Conservation (phyloP, 1,140 invertebrate genomes). For the Trichomalopsis sarcophagae region DNA sequence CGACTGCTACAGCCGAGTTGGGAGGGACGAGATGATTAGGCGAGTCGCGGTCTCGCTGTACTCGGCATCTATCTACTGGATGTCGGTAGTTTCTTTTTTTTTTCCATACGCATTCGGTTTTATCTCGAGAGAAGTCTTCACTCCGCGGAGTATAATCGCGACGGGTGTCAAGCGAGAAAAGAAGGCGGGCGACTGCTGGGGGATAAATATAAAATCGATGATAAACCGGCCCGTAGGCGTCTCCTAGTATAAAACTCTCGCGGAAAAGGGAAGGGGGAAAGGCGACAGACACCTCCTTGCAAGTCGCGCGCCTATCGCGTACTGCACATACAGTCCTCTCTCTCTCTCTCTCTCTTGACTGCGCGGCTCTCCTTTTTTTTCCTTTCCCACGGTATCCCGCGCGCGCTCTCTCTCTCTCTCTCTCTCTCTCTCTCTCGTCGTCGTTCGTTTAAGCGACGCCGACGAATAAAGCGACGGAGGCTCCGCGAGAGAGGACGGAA, state of each 20-base stretch:
- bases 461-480: conserved; percentile 26
- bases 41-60: no score
- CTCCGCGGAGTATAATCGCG: neutral
- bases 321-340: conserved; percentile 5
- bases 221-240: conserved; percentile 27
- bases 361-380: conserved; percentile 46
- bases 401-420: neutral
- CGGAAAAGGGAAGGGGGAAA: conserved; percentile 38
- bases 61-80: no score
- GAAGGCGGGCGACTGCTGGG: neutral
- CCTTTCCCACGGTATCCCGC: conserved; percentile 54
- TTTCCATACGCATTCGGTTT: no score
- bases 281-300: conserved; percentile 64
- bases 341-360: neutral
- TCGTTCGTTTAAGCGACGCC: conserved; percentile 45
- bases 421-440: neutral
- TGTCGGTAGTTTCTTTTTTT: no score
- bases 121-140: no score
- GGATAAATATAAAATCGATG: conserved; percentile 31
- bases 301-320: conserved; percentile 11
- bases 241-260: neutral
- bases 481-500: conserved; percentile 20
- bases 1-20: no score
- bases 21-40: no score
- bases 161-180: neutral